Evolutionary conservation across 2,888 invertebrate species (phyloP).

Genomic region (Aspidapion aeneum): DNA sequence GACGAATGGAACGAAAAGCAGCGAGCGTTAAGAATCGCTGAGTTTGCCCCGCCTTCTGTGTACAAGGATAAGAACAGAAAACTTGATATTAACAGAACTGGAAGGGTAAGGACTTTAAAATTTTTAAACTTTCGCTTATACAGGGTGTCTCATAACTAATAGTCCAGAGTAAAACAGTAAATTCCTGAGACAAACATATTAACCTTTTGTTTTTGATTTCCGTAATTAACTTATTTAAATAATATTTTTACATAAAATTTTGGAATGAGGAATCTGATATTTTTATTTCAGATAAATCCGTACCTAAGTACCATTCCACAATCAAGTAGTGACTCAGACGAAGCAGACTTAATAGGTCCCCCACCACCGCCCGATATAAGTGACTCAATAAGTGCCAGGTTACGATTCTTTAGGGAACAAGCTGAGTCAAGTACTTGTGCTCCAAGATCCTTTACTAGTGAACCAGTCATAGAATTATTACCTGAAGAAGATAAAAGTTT

Average conservation of each 20-base stretch:
- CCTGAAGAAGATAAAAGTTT: not conserved
- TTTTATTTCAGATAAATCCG: not conserved
- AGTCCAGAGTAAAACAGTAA: too few relatives aligned
- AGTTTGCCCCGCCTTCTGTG: slow-evolving; percentile 70
- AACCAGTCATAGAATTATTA: not conserved
- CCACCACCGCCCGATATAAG: not conserved
- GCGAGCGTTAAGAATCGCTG: slow-evolving; percentile 64
- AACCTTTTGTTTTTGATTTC: too few relatives aligned
- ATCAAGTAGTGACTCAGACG: slow-evolving; percentile 1
- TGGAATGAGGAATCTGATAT: too few relatives aligned
- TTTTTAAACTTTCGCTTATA: too few relatives aligned
- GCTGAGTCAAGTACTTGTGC: not conserved
- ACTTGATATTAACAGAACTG: not conserved
- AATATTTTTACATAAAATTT: too few relatives aligned
- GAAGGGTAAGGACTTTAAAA: too few relatives aligned
- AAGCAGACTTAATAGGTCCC: not conserved
- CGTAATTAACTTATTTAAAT: too few relatives aligned
- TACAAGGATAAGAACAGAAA: slow-evolving; percentile 18
- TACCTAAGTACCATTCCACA: not conserved
- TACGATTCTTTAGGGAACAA: not conserved
- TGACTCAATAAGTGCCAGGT: not conserved
- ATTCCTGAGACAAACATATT: too few relatives aligned
- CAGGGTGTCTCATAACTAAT: too few relatives aligned
- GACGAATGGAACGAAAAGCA: slow-evolving; percentile 76
- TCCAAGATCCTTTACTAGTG: not conserved